Conservation (phyloP, 2,888 invertebrate genomes). For the Coenonympha arcania region DNA sequence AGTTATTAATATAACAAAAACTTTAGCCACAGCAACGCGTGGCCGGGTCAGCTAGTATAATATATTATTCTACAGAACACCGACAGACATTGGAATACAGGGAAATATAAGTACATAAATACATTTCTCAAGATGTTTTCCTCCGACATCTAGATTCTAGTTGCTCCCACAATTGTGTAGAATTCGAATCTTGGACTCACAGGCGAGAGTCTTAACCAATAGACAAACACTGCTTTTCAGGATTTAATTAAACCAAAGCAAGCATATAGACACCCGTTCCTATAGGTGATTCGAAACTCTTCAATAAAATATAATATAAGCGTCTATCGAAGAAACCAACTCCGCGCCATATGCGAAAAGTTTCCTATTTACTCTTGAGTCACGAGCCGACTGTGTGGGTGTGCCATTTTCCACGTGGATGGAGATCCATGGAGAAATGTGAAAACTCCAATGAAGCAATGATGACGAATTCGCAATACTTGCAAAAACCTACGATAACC, state of each 20-base stretch:
- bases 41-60: no score
- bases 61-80: no score
- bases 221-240: no score
- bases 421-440: neutral
- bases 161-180: no score
- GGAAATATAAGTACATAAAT: no score
- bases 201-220: no score
- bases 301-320: conserved; percentile 21
- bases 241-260: conserved; percentile 23
- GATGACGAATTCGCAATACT: neutral
- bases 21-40: no score
- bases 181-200: no score
- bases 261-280: conserved; percentile 15
- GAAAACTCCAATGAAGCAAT: neutral
- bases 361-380: conserved; percentile 17
- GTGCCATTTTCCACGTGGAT: neutral
- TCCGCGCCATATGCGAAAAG: conserved; percentile 17
- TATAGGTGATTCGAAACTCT: conserved; percentile 12
- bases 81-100: no score
- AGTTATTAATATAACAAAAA: no score
- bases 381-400: neutral
- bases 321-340: conserved; percentile 7
- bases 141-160: no score
- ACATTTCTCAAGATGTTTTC: no score
- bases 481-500: neutral